Conservation (phyloP, 2,113 vertebrate genomes). For the Panurus biarmicus region DNA sequence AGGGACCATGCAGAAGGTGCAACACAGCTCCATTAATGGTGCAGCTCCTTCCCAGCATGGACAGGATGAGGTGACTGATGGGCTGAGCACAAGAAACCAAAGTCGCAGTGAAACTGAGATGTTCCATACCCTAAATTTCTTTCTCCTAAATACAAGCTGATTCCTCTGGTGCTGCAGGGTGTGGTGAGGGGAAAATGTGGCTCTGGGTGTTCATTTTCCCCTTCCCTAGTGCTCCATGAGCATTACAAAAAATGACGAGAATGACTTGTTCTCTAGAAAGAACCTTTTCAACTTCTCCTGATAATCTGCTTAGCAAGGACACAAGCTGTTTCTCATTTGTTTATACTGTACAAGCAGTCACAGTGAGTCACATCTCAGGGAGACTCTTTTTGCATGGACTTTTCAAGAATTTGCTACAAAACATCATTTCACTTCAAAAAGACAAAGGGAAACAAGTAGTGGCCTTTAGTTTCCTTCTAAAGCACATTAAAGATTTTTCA, state of each 20-base stretch:
- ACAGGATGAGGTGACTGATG: background rate
- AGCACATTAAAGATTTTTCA: background rate
- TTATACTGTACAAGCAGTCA: constrained; percentile 5
- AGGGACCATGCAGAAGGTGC: background rate
- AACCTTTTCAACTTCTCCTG: constrained; percentile 32
- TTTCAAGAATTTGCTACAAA: constrained; percentile 16
- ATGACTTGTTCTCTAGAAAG: background rate
- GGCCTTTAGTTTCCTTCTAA: background rate
- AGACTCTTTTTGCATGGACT: background rate
- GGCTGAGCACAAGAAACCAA: background rate
- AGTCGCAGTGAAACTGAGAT: accelerated
- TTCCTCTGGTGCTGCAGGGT: background rate
- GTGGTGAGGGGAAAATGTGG: background rate
- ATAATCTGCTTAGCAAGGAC: constrained; percentile 46
- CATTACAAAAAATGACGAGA: background rate
- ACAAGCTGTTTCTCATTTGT: constrained; percentile 34
- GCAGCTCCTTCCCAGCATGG: background rate
- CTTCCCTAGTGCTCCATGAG: background rate
- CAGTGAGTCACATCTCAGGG: background rate
- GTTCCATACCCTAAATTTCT: background rate
- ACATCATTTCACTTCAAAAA: constrained; percentile 18
- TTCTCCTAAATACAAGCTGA: background rate
- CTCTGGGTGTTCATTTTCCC: background rate
- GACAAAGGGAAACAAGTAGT: background rate
- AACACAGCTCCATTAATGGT: background rate